These are phyloP conservation scores for Euspilapteryx auroguttella DNA, from an alignment of 2,888 invertebrate species.

Conservation along the genomic window DNA sequence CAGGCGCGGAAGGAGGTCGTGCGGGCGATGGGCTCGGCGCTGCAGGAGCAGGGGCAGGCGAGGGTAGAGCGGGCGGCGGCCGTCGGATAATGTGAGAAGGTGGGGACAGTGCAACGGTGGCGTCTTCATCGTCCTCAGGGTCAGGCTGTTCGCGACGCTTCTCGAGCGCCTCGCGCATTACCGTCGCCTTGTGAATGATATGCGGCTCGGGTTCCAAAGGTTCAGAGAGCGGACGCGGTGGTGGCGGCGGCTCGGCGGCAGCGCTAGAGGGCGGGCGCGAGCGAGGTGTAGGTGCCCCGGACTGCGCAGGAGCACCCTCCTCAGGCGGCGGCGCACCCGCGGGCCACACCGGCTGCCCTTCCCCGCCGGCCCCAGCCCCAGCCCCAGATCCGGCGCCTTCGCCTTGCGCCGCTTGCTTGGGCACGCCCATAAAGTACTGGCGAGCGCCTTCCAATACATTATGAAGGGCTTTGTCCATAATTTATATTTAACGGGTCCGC, in stretches of 20 bases:
- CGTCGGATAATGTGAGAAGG: conserved; percentile 54
- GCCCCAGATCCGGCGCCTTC: too few relatives aligned
- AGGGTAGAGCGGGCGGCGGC: conserved; percentile 29
- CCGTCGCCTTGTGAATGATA: conserved; percentile 55
- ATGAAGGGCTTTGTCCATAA: conserved; percentile 76
- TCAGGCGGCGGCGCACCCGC: conserved; percentile 26
- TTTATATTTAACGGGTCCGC: too few relatives aligned
- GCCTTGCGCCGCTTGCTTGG: conserved; percentile 61
- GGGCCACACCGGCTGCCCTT: conserved; percentile 36
- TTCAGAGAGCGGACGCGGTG: conserved; percentile 49
- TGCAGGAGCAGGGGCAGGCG: conserved; percentile 38
- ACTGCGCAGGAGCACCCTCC: conserved; percentile 41
- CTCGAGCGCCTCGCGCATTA: conserved; percentile 54
- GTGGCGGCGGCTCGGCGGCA: conserved; percentile 37
- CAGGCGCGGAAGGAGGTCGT: conserved; percentile 5
- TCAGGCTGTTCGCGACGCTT: conserved; percentile 45
- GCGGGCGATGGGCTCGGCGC: conserved; percentile 19
- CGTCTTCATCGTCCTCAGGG: conserved; percentile 44
- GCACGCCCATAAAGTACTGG: conserved; percentile 81
- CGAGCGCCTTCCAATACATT: conserved; percentile 84
- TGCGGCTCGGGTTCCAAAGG: conserved; percentile 57
- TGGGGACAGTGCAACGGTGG: conserved; percentile 36
- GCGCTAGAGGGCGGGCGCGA: conserved; percentile 55
- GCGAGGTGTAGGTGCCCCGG: conserved; percentile 40
- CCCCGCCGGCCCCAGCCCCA: conserved; percentile 32